Percentiles rank a stretch among this genome's conserved stretches.
Conservation (phyloP, 2,113 vertebrate genomes). For the Halichoerus grypus region DNA sequence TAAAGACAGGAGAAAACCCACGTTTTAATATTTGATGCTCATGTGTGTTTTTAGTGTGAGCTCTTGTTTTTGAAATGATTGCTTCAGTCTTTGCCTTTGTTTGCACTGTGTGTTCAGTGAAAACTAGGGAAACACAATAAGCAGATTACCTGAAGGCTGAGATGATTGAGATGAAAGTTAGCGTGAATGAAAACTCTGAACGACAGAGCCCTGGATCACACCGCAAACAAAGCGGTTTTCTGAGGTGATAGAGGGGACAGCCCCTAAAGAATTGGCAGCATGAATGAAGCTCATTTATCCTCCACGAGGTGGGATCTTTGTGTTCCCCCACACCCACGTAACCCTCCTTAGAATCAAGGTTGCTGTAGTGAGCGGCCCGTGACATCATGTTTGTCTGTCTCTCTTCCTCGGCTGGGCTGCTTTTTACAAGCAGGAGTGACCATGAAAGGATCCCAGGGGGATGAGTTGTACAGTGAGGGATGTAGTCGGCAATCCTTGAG, state of each 20-base stretch:
- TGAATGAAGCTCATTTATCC: slow-evolving; percentile 50
- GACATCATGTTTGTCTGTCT: background rate
- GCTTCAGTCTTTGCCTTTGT: slow-evolving; percentile 84
- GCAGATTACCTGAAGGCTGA: slow-evolving; percentile 61
- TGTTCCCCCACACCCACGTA: background rate
- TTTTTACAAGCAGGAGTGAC: background rate
- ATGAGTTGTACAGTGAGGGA: background rate
- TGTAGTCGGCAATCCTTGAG: background rate
- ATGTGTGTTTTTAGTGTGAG: slow-evolving; percentile 79
- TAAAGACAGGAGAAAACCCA: slow-evolving; percentile 83
- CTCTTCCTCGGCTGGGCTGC: slow-evolving; percentile 58
- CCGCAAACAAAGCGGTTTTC: background rate
- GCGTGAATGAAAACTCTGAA: background rate
- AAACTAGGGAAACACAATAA: slow-evolving; percentile 75
- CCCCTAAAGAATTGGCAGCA: slow-evolving; percentile 51
- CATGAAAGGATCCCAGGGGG: background rate
- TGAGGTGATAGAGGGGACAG: slow-evolving; percentile 7
- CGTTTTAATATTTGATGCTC: slow-evolving; percentile 74
- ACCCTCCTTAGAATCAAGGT: slow-evolving; percentile 49
- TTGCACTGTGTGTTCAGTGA: slow-evolving; percentile 81
- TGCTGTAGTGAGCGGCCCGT: background rate
- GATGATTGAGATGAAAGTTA: slow-evolving; percentile 22
- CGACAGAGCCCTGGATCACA: slow-evolving; percentile 44
- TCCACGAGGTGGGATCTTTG: background rate
- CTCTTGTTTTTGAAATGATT: slow-evolving; percentile 80